Evolutionary conservation across 2,797 vertebrate species (phyloP).

Genomic region (Siniperca obscura): DNA sequence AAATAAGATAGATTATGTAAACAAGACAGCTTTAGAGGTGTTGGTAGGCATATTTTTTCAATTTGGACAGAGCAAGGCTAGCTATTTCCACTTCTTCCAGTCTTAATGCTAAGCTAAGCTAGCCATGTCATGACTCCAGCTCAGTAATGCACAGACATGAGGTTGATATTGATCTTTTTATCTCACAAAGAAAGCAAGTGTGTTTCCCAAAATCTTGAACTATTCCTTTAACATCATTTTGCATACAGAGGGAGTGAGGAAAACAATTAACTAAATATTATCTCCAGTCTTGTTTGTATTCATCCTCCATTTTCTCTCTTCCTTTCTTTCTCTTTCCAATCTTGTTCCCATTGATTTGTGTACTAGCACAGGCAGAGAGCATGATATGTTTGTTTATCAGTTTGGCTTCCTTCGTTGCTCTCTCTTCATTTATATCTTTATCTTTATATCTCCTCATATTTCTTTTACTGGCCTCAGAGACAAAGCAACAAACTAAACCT

Average conservation of each 20-base stretch:
- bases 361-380: conserved; percentile 6
- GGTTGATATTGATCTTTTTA: neutral
- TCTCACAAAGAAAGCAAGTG: neutral
- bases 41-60: neutral
- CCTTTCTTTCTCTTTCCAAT: conserved; percentile 9
- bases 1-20: neutral
- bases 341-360: conserved; percentile 33
- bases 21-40: neutral
- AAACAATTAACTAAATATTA: conserved; percentile 11
- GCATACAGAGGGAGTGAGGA: neutral
- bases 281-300: conserved; percentile 8
- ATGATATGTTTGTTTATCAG: conserved; percentile 46
- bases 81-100: neutral
- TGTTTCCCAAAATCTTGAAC: neutral
- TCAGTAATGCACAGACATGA: too few species aligned
- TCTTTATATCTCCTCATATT: conserved; percentile 36
- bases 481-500: conserved; percentile 35
- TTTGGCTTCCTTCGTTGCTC: conserved; percentile 47
- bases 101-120: too few species aligned
- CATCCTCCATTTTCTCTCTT: conserved; percentile 1
- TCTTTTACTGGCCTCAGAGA: conserved; percentile 40
- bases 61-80: neutral
- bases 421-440: conserved; percentile 32
- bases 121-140: too few species aligned
- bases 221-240: neutral